Base-by-base conservation (phyloP, 2,888 invertebrate species). In the Chrysotoxum bicinctum region DNA sequence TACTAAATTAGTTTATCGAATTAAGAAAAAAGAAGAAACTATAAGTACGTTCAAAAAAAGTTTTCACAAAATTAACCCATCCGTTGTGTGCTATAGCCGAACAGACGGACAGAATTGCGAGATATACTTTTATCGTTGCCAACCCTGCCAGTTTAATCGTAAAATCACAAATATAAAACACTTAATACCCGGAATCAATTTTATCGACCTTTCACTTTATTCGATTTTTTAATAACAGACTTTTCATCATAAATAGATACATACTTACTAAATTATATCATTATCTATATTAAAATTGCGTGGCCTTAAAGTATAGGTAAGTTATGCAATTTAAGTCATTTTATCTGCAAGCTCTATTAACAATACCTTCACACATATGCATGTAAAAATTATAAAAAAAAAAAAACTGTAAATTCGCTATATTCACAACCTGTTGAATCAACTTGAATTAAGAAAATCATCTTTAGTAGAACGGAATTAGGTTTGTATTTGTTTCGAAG, bases 241-340 rank as follows among this genome's bases (percentile, higher is more conserved):
- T 43, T 60, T 43, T 40, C 12, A n/a, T 10, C 23, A 40, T 26
- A n/a, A 23, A 43, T 16, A 60, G 9, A 6, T 35, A 8, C 9
- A 32, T 9, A 6, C n/a, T 26, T 62, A 21, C 19, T 35, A 19
- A 56, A 35, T 56, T 19, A 56, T 56, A 56, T 21, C 12, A n/a
- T n/a, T n/a, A n/a, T 35, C 3, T 19, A 19, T 30, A 52, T 52
- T 52, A n/a, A 26, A 21, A 30, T 26, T 26, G 14, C 26, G 26
- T 43, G 40, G 52, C 32, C 32, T 74, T 45, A 56, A 23, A 45
- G 43, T 30, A n/a, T n/a, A 45, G 12, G 5, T 50, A 37, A 66
- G 66, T 73, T 79, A 79, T 73, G 73, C 40, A 50, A 79, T 73
- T 66, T 58, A 58, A 50, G 66, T 14, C 45, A n/a, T 37, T 64